Conservation (phyloP, 1,140 invertebrate genomes). For the Drosophila paulistorum region DNA sequence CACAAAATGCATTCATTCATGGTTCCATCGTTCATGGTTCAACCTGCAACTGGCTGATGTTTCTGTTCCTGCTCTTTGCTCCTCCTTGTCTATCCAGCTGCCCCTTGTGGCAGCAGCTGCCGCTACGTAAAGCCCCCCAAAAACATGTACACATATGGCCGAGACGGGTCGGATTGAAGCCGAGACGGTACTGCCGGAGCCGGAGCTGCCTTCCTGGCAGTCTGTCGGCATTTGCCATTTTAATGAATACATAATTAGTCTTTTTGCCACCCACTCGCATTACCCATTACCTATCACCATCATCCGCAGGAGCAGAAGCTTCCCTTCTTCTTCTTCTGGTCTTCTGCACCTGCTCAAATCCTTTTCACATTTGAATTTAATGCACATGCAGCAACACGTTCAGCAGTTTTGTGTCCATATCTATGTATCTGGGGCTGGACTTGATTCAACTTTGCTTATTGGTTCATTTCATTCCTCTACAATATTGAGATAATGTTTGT, state of each 20-base stretch:
- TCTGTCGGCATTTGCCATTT: conserved; percentile 69
- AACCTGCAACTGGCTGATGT: conserved; percentile 11
- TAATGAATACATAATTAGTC: conserved; percentile 81
- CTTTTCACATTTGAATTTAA: conserved; percentile 50
- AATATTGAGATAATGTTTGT: conserved; percentile 76
- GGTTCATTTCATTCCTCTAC: conserved; percentile 66
- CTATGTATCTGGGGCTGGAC: conserved; percentile 26
- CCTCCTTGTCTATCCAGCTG: no score
- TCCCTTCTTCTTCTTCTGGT: neutral
- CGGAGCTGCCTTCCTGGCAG: neutral
- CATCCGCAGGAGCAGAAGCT: neutral
- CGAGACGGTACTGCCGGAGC: no score
- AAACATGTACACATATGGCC: conserved; percentile 5
- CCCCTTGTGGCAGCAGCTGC: neutral
- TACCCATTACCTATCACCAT: neutral
- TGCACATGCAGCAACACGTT: conserved; percentile 54
- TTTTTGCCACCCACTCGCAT: conserved; percentile 52
- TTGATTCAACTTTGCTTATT: conserved; percentile 49
- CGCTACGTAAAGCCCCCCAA: neutral
- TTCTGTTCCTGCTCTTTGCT: conserved; percentile 15
- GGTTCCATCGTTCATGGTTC: conserved; percentile 17
- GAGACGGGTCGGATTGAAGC: neutral
- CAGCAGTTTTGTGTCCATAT: conserved; percentile 14
- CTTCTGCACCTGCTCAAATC: conserved; percentile 57
- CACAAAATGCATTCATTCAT: conserved; percentile 40